Percentiles rank a stretch among this genome's conserved stretches.
Conservation (phyloP, 2,888 invertebrate genomes). For the Parelbella ahira region DNA sequence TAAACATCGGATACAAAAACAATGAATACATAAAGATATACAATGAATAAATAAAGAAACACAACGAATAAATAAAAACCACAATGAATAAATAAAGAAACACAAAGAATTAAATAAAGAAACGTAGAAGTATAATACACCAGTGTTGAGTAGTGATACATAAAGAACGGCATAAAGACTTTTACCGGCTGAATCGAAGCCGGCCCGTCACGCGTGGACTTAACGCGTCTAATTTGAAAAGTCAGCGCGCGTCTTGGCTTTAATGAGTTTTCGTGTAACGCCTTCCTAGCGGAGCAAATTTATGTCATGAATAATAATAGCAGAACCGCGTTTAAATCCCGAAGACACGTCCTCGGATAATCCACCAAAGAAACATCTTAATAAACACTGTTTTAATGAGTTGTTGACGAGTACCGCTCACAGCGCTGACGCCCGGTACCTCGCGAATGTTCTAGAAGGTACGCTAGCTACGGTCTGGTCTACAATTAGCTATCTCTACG, state of each 20-base stretch:
- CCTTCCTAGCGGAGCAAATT: constrained; percentile 72
- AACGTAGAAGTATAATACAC: no score
- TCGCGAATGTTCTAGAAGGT: no score
- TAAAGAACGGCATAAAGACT: constrained; percentile 2
- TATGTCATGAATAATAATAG: constrained; percentile 79
- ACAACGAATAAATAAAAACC: no score
- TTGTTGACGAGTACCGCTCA: constrained; percentile 56
- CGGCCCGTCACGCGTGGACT: constrained; percentile 70
- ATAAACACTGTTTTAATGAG: constrained; percentile 63
- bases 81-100: no score
- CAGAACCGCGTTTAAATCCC: constrained; percentile 70
- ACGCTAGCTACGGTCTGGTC: no score
- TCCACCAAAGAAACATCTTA: constrained; percentile 62
- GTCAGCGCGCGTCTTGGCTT: constrained; percentile 75
- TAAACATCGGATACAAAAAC: no score
- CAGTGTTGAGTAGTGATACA: no score
- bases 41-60: no score
- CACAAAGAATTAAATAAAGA: no score
- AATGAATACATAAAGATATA: no score
- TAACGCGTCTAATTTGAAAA: constrained; percentile 79
- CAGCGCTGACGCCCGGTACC: no score
- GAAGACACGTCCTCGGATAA: constrained; percentile 66
- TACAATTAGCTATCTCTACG: no score
- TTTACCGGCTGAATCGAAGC: constrained; percentile 2
- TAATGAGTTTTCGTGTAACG: constrained; percentile 79